Evolutionary conservation across 1,140 invertebrate genomes (phyloP).

Genomic region (Bombus fervidus): DNA sequence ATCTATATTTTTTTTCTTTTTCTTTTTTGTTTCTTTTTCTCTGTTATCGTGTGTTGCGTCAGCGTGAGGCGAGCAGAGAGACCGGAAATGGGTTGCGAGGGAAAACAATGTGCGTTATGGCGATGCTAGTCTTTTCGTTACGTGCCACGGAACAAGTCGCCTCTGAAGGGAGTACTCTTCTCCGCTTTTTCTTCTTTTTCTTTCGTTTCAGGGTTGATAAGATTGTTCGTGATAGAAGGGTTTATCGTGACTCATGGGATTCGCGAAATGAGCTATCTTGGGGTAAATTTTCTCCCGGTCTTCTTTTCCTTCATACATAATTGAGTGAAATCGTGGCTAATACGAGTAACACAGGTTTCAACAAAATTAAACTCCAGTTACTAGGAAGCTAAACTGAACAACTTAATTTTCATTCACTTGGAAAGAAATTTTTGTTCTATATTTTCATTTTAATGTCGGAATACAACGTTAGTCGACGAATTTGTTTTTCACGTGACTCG

Average conservation of each 20-base stretch:
- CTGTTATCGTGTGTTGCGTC: not conserved
- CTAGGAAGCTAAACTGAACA: not conserved
- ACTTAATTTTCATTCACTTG: too few species aligned
- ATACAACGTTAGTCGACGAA: not conserved
- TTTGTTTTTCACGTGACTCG: not conserved
- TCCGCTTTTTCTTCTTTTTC: not conserved
- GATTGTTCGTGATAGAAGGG: not conserved
- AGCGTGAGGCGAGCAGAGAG: not conserved
- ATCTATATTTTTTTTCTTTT: not conserved
- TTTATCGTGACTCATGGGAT: not conserved
- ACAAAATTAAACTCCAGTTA: too few species aligned
- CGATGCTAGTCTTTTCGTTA: not conserved
- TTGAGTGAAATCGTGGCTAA: not conserved
- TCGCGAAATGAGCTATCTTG: not conserved
- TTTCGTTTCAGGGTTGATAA: not conserved
- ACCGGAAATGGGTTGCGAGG: slow-evolving; percentile 23
- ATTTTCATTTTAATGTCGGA: not conserved
- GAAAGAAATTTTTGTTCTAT: not conserved
- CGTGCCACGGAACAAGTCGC: not conserved
- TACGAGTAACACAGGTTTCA: too few species aligned
- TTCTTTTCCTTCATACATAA: not conserved
- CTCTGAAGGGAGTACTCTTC: not conserved
- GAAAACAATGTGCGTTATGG: not conserved
- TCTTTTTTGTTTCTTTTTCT: not conserved
- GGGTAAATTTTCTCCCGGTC: not conserved